Base-by-base conservation (phyloP, 2,797 vertebrate species). In the Hoplostethus atlanticus region DNA sequence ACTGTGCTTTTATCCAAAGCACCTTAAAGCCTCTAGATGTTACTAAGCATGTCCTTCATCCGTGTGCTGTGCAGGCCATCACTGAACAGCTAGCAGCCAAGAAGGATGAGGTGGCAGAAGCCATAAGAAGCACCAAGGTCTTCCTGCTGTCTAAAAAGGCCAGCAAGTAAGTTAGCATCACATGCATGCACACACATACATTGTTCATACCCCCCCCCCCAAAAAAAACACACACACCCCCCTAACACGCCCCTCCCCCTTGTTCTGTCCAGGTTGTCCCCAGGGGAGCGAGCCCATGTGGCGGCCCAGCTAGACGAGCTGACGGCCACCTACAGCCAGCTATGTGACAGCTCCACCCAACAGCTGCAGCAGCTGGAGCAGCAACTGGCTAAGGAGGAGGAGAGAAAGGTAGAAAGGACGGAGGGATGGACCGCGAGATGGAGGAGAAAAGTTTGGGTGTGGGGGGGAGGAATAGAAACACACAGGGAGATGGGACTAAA, bases 121-220 rank as follows among this genome's bases (percentile, higher is more conserved):
- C 97, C 50, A 95, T 98, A 73, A 96, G 97, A 91, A 97, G 94
- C 38, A 95, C 97, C 2, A 94, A 98, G 78, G 97, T 94, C 84
- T 99, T 99, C 93, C 92, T 99, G 15, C 82, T 94, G 30, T 99
- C 97, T 2, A 99, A 98, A 81, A 97, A 98, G 79, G 94, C 96
- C 84, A 96, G 96, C 96, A 99, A 97, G 98, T 99, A 90, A 94
- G 97, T 96, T 36, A 51, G 31, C 10, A 42, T 25, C 31, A 38
- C 40, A 0, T 51, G 21, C 11, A 40, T 16, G 15, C 50, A 50
- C 21, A 70, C 55, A 28, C 46, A 44, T 16, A 62, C 60, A 65
- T 15, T 16, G 3, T 42, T 52, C 46, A 25, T 4, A 42, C 36
- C 5, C 36, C 5, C 36, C 5, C 25, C 4, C 31, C 2, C 6